These are phyloP conservation scores for Tragelaphus eurycerus DNA, from an alignment of 2,797 vertebrate genomes.

Conservation along the genomic window DNA sequence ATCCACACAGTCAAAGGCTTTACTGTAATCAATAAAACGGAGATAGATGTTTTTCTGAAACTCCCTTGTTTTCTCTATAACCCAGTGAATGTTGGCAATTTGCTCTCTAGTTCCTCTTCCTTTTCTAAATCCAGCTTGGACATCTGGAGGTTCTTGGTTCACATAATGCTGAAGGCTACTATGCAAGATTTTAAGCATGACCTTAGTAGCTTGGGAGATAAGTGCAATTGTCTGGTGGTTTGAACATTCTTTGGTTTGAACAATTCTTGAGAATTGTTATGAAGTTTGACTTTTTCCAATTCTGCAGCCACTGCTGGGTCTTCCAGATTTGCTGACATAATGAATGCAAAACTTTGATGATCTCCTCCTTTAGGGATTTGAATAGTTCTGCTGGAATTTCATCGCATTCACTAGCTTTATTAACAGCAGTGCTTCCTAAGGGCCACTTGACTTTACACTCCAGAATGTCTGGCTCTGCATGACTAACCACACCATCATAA, in stretches of 20 bases:
- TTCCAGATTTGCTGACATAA: not conserved
- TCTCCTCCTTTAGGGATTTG: not conserved
- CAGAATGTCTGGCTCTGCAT: not conserved
- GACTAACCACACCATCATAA: not conserved
- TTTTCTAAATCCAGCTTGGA: not conserved
- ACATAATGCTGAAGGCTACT: not conserved
- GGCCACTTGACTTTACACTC: not conserved
- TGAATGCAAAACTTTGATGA: not conserved
- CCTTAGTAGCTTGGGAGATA: not conserved
- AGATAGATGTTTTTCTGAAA: not conserved
- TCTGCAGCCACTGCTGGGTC: not conserved
- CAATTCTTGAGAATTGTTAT: not conserved
- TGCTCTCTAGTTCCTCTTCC: not conserved
- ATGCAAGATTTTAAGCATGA: not conserved
- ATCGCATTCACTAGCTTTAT: not conserved
- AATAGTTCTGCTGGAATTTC: not conserved
- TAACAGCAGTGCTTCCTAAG: not conserved
- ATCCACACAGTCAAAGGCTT: not conserved
- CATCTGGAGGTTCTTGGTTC: not conserved
- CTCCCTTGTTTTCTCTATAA: not conserved
- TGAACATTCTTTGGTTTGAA: not conserved
- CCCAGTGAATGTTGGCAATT: not conserved
- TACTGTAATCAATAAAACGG: not conserved
- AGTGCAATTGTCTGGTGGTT: not conserved
- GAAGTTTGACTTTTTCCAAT: not conserved